phyloP scores from a whole-genome alignment of 2,797 vertebrate species.

The Tarsius wallacei region DNA sequence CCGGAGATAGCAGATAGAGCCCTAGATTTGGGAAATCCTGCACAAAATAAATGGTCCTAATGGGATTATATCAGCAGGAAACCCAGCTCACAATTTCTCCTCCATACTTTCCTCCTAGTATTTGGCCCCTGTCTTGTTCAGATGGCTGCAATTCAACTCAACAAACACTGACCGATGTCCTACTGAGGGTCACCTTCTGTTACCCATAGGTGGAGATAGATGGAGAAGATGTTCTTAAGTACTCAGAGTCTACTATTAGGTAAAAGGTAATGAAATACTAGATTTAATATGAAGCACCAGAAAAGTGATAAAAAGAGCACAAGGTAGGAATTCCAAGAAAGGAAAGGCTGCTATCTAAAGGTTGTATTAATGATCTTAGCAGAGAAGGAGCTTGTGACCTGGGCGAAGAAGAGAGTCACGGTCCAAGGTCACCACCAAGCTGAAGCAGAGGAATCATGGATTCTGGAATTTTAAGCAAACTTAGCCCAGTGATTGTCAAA shows the following conservation, averaged over 20 bases:
- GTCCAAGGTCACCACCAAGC: not conserved
- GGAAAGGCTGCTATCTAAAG: not conserved
- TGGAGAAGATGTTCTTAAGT: not conserved
- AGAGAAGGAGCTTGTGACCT: not conserved
- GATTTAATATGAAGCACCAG: not conserved
- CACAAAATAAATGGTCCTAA: not conserved
- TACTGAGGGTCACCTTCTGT: not conserved
- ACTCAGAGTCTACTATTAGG: not conserved
- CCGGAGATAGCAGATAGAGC: not conserved
- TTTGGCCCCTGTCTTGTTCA: not conserved
- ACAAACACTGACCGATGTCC: not conserved
- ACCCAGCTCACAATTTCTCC: not conserved
- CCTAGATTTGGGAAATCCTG: conserved; percentile 24
- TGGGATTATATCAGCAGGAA: not conserved
- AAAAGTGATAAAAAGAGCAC: not conserved
- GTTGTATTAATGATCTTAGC: not conserved
- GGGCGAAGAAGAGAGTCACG: not conserved
- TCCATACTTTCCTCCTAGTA: not conserved
- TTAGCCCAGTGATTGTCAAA: not conserved
- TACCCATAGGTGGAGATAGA: not conserved
- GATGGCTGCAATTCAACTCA: not conserved
- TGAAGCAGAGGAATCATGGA: not conserved
- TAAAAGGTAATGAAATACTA: not conserved
- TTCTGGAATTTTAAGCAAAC: not conserved
- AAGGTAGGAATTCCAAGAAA: not conserved